phyloP scores from a whole-genome alignment of 2,113 vertebrate genomes.

The Coptodon rendalli region DNA sequence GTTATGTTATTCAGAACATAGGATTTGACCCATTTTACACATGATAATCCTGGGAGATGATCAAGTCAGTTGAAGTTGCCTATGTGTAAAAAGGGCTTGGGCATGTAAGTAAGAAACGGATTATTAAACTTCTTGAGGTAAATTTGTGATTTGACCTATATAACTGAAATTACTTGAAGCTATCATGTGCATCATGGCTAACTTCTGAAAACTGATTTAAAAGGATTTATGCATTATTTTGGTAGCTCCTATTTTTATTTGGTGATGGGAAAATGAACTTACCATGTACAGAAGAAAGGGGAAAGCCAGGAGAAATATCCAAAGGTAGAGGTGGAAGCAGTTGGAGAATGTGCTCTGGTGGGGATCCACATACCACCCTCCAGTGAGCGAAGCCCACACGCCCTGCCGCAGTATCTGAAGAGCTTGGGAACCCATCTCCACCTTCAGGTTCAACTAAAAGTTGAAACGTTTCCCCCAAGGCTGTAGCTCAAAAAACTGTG shows the following conservation, averaged over 20 bases:
- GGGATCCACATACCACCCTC: constrained; percentile 91
- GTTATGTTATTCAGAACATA: neutral
- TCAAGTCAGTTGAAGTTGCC: neutral
- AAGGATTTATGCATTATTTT: neutral
- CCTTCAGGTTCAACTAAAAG: constrained; percentile 34
- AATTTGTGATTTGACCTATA: neutral
- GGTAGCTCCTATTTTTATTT: neutral
- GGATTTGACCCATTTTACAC: neutral
- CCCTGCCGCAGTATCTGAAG: constrained; percentile 89
- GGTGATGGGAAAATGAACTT: constrained; percentile 39
- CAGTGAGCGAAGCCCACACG: constrained; percentile 88
- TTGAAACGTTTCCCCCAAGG: constrained; percentile 20
- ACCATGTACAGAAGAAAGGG: constrained; percentile 90
- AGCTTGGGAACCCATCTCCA: constrained; percentile 79
- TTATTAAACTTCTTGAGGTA: neutral
- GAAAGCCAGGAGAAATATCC: constrained; percentile 85
- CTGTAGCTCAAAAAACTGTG: constrained; percentile 47
- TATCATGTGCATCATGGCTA: neutral
- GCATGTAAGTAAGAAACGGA: neutral
- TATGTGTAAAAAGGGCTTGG: neutral
- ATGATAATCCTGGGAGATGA: neutral
- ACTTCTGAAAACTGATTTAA: neutral
- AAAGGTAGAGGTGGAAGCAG: constrained; percentile 89
- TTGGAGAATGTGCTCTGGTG: constrained; percentile 93
- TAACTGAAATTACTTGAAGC: neutral